Base-by-base conservation (phyloP, 1,140 invertebrate genomes). In the Cotesia vestalis region DNA sequence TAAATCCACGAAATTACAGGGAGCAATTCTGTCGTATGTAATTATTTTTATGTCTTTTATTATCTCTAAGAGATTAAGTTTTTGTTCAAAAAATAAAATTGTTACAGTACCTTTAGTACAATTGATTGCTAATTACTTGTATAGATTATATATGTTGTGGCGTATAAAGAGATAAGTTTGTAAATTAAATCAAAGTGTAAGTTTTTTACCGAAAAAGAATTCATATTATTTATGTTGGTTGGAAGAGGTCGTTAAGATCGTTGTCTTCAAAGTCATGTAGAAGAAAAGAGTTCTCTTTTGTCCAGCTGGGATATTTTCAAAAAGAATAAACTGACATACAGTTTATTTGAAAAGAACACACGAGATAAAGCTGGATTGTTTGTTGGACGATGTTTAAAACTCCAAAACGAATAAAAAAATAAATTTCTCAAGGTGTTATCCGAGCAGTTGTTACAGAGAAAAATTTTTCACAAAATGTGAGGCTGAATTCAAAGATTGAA, bases 161-260 rank as follows among this genome's bases (percentile, higher is more conserved):
- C 27, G 27, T 27, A 27, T 27, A 1, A 2, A 27, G 6, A 17
- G 17, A 53, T 53, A 53, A 52, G 20, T 66, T 35, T 55, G 36
- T 64, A 63, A 71, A 67, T 63, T 17, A 63, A 60, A 59, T 46
- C 55, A 27, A 46, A 14, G 67, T 77, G 36, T 35, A 38, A 34
- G 61, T 6, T 36, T 51, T 72, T 74, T 75, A 66, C 66, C 73
- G 70, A 73, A 73, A 60, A 61, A 71, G 74, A 73, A 73, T 73
- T 64, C 77, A 72, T 77, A 69, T 75, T 62, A 70, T 61, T 71
- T 71, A 71, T 72, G 67, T 67, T 67, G 67, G 71, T 70, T 63
- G 55, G 8, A 66, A 68, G 75, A 76, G 72, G 74, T 79, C 81
- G 77, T 84, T 82, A 79, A 84, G 83, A 84, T 84, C 76, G 64